A percentile compares a stretch with the other conserved stretches of the same genome.
Evolutionary conservation across 1,140 invertebrate species (phyloP).

Genomic region (Caenorhabditis briggsae): DNA sequence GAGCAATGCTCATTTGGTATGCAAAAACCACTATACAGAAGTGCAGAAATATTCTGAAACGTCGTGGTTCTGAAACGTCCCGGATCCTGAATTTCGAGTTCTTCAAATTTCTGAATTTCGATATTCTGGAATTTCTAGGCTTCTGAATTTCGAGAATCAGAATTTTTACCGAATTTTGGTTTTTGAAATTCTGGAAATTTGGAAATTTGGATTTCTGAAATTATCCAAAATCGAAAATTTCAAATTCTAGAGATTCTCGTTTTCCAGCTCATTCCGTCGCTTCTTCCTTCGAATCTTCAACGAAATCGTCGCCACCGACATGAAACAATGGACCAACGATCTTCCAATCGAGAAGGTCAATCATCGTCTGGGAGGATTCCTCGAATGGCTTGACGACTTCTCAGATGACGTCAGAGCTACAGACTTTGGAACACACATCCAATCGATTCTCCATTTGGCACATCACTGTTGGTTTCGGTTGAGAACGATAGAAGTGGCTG

Average conservation of each 20-base stretch:
- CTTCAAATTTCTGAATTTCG: too few species aligned
- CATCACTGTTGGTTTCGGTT: slow-evolving; percentile 7
- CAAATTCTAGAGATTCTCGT: background rate
- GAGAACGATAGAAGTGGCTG: background rate
- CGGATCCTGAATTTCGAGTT: too few species aligned
- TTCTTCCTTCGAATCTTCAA: background rate
- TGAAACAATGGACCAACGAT: background rate
- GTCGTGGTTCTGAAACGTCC: too few species aligned
- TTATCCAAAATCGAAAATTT: background rate
- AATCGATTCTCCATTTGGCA: background rate
- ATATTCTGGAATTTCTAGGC: background rate
- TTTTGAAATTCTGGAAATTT: too few species aligned
- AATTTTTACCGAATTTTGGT: too few species aligned
- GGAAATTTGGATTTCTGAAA: too few species aligned
- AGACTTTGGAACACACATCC: background rate
- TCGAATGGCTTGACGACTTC: slow-evolving; percentile 1
- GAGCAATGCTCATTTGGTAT: too few species aligned
- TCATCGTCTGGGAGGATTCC: background rate
- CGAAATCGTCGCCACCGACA: background rate
- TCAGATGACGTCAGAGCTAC: background rate
- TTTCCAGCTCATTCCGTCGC: background rate
- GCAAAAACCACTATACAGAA: too few species aligned
- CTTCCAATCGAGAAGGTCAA: background rate
- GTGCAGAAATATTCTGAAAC: too few species aligned
- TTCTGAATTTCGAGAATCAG: background rate